Conservation (phyloP, 2,113 vertebrate genomes). For the Tachuris rubrigastra region DNA sequence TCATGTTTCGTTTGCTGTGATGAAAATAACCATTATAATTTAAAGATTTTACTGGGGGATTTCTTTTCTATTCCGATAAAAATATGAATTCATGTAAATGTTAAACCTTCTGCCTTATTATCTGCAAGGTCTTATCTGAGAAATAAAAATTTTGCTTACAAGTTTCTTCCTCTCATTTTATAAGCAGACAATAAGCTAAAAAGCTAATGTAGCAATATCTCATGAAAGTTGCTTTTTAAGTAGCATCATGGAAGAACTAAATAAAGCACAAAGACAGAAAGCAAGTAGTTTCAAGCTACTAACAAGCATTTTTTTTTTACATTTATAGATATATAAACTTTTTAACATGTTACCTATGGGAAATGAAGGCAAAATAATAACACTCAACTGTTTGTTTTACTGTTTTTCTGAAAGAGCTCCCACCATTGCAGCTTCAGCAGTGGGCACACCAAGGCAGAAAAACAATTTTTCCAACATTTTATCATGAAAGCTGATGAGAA, state of each 20-base stretch:
- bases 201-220: background rate
- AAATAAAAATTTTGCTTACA: background rate
- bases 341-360: background rate
- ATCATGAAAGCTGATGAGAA: background rate
- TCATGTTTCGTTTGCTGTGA: background rate
- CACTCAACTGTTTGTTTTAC: background rate
- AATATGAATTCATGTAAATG: background rate
- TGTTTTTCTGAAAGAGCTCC: background rate
- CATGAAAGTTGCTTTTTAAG: background rate
- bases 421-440: background rate
- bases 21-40: background rate
- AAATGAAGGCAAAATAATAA: background rate
- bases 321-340: background rate
- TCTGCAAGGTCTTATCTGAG: background rate
- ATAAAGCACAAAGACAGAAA: background rate
- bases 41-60: background rate
- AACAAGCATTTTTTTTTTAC: background rate
- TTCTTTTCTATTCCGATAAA: background rate
- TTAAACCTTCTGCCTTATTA: background rate
- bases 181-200: background rate
- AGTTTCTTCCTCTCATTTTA: background rate
- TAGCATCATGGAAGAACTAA: background rate
- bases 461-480: background rate
- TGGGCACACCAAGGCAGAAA: background rate
- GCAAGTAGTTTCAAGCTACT: background rate